Evolutionary conservation across 2,888 invertebrate genomes (phyloP), one percentile per base, ranked within the genome.

Genomic region (Temnothorax unifasciatus): DNA sequence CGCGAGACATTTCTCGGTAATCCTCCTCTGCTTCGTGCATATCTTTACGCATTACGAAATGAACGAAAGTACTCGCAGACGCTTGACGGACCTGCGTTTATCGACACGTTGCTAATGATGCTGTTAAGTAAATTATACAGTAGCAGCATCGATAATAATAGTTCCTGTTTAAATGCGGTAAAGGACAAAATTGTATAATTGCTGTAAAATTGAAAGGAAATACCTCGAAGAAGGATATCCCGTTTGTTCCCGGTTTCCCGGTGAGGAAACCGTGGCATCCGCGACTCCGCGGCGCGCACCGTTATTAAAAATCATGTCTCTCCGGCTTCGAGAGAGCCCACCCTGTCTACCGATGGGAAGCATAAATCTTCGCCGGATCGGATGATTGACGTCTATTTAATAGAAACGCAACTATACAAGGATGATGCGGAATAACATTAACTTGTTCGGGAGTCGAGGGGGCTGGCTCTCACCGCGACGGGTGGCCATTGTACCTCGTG

Each of bases 381-480:
- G 82, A 89, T 93, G 93, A 94, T 94, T 94, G 94, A 94, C 94
- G 92, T 92, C 91, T 91, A 92, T 94, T 94, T 94, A 94, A 94
- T 94, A 94, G 93, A 94, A 94, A 94, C 89, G 90, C 93, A 94
- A 93, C 92, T 91, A 93, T 87, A 91, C 87, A 89, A 88, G 92
- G 89, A 92, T 91, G 91, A 91, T 89, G 89, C 89, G 90, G 91
- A 91, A 93, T 92, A 93, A 92, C 93, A 93, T 93, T 94, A 93
- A 93, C 93, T 93, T 93, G 93, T 94, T 90, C 94, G 87, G 93
- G 93, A 94, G 94, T 93, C 92, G 92, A 92, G 92, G 92, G 91
- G 93, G 88, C 92, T 92, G 92, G 93, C 34, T 90, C 93, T 90
- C 90, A 84, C 86, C 94, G 83, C 94, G 90, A 92, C 94, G 93